These are phyloP conservation scores for Ophioninae sp. DNA, from an alignment of 2,888 invertebrate genomes.

Conservation along the genomic window DNA sequence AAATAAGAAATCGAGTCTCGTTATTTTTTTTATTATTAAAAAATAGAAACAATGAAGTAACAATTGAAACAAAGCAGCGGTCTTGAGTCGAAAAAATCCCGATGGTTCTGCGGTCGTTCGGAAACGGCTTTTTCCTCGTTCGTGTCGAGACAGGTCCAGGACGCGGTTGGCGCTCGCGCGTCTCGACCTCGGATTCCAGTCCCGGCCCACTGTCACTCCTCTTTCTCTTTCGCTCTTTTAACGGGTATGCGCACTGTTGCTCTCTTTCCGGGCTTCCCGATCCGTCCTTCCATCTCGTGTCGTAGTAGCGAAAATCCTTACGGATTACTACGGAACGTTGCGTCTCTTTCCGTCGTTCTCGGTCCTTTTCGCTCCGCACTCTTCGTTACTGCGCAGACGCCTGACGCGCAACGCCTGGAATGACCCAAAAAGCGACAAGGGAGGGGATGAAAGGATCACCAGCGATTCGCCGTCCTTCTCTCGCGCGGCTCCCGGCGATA, in stretches of 20 bases:
- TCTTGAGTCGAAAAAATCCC: background rate
- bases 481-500: slow-evolving; percentile 2
- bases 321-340: slow-evolving; percentile 47
- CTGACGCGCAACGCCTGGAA: slow-evolving; percentile 53
- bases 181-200: slow-evolving; percentile 41
- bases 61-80: too few species aligned
- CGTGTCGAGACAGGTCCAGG: slow-evolving; percentile 57
- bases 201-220: slow-evolving; percentile 14
- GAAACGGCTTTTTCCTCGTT: slow-evolving; percentile 48
- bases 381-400: slow-evolving; percentile 41
- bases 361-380: slow-evolving; percentile 18
- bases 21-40: too few species aligned
- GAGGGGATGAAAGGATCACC: slow-evolving; percentile 38
- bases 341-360: background rate
- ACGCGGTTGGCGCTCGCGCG: slow-evolving; percentile 39
- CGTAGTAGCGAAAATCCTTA: slow-evolving; percentile 54
- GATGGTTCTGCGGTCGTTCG: slow-evolving; percentile 10
- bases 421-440: slow-evolving; percentile 60
- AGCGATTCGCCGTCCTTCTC: slow-evolving; percentile 3
- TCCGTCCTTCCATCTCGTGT: slow-evolving; percentile 39
- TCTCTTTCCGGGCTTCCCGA: slow-evolving; percentile 42
- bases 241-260: slow-evolving; percentile 56
- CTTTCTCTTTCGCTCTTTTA: slow-evolving; percentile 29
- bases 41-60: too few species aligned
- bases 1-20: too few species aligned